Evolutionary conservation across 1,140 invertebrate species (phyloP).

Genomic region (Antheraea pernyi): DNA sequence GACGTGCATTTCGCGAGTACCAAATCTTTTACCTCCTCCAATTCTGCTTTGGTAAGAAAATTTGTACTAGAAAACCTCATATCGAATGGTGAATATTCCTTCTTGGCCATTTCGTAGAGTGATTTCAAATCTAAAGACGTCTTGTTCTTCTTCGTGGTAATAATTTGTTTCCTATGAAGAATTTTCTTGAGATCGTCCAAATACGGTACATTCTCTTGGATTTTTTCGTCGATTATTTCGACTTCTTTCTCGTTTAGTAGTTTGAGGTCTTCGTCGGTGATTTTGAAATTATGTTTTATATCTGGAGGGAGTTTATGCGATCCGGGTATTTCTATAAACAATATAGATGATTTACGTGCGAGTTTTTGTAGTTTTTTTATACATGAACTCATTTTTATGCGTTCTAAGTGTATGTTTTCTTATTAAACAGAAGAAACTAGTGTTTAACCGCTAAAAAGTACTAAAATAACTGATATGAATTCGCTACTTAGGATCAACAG

Average conservation of each 20-base stretch:
- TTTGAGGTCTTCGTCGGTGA: constrained; percentile 45
- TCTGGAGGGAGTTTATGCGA: constrained; percentile 31
- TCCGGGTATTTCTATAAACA: neutral
- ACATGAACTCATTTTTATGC: no score
- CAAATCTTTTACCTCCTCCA: constrained; percentile 57
- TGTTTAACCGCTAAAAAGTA: no score
- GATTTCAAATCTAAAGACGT: constrained; percentile 44
- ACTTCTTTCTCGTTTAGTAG: constrained; percentile 58
- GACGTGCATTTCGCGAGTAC: constrained; percentile 52
- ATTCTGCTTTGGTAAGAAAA: constrained; percentile 48
- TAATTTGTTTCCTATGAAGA: constrained; percentile 46
- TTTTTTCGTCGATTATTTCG: constrained; percentile 61
- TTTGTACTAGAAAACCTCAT: constrained; percentile 40
- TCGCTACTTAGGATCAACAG: no score
- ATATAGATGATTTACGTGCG: no score
- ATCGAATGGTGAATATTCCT: constrained; percentile 31
- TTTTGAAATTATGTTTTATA: constrained; percentile 45
- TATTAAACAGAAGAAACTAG: no score
- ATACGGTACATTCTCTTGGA: constrained; percentile 53
- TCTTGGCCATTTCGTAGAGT: constrained; percentile 60
- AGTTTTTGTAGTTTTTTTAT: no score
- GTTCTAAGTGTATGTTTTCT: no score
- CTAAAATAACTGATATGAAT: no score
- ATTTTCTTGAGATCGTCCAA: constrained; percentile 53
- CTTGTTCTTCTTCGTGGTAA: constrained; percentile 42